Base-by-base conservation (phyloP, 2,797 vertebrate species). In the Myotis pilosus region DNA sequence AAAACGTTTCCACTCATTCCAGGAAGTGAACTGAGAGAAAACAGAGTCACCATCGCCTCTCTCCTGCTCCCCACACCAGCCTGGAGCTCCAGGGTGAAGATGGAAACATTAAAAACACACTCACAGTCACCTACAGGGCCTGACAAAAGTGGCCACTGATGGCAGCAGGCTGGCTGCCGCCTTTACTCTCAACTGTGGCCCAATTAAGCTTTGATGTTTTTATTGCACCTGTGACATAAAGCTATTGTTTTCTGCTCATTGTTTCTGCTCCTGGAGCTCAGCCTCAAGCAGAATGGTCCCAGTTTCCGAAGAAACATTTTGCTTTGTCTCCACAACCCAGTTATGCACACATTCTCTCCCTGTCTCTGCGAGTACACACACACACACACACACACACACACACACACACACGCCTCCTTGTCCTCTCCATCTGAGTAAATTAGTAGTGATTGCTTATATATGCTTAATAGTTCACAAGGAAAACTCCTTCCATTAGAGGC, bases 391-490 rank as follows among this genome's bases (percentile, higher is more conserved):
- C 71, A 4, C 36, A 30, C 74, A 30, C 1, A 1, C 5, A 5
- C n/a, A 11, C 8, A 1, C 16, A 49, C 94, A 87, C 76, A 15
- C 68, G 10, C 22, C 82, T 89, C 96, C 95, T 76, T 93, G 94
- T 94, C 95, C 91, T 89, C 57, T 95, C 97, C 92, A 49, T 87
- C 95, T 81, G 76, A 94, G 96, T 94, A 96, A 97, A 98, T 98
- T 96, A 97, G 95, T 88, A 90, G 93, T 92, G 96, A 96, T 97
- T 96, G 78, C 96, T 97, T 91, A 92, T 86, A 94, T 84, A 72
- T 33, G 87, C 93, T 96, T 96, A 97, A 89, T 86, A 96, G 96
- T 96, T 97, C 96, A 96, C 95, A 92, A 79, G 95, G 97, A 92
- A 60, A 97, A 84, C 84, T 80, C 95, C 86, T 97, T 51, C 97